A percentile compares a stretch with the other conserved stretches of the same genome.
Conservation (phyloP, 1,140 invertebrate genomes). For the Ctenoplectra terminalis region DNA sequence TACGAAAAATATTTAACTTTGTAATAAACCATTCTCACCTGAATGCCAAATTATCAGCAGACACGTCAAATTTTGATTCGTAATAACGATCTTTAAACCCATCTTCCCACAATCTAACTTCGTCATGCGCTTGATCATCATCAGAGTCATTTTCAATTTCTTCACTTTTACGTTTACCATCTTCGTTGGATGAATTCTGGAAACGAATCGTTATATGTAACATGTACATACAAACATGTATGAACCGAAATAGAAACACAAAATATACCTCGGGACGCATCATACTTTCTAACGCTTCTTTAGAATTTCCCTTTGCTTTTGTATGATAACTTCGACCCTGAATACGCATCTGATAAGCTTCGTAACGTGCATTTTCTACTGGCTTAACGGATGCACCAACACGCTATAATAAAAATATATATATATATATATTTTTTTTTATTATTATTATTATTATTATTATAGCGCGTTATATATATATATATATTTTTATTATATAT, state of each 20-base stretch:
- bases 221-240: neutral
- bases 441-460: no score
- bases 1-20: neutral
- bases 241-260: neutral
- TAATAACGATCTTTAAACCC: slow-evolving; percentile 99
- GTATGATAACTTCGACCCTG: slow-evolving; percentile 74
- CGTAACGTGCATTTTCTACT: slow-evolving; percentile 87
- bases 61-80: slow-evolving; percentile 97
- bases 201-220: neutral
- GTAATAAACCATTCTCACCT: slow-evolving; percentile 82
- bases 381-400: slow-evolving; percentile 81
- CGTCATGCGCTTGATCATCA: slow-evolving; percentile 93
- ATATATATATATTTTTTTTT: no score
- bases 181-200: slow-evolving; percentile 64
- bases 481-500: no score
- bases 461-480: no score
- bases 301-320: slow-evolving; percentile 65
- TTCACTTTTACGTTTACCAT: slow-evolving; percentile 82
- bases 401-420: slow-evolving; percentile 75
- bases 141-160: slow-evolving; percentile 83
- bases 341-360: slow-evolving; percentile 87
- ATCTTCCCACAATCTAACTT: slow-evolving; percentile 98
- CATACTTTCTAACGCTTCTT: slow-evolving; percentile 80
- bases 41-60: slow-evolving; percentile 91
- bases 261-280: slow-evolving; percentile 74